Evolutionary conservation across 2,888 invertebrate species (phyloP).

Genomic region (Xylophagus ater): DNA sequence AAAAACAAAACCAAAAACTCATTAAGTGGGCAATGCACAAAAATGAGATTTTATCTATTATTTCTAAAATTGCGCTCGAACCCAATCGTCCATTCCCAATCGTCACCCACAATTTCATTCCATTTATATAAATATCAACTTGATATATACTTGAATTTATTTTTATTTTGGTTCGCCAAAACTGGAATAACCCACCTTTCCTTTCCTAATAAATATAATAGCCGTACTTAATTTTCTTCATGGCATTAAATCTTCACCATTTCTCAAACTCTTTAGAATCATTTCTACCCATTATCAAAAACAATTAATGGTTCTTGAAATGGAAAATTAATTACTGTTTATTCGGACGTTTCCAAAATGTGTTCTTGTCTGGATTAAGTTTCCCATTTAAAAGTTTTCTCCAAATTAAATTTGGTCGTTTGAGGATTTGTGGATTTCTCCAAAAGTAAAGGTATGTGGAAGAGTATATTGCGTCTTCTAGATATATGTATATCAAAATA

Average conservation of each 20-base stretch:
- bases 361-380: conserved; percentile 25
- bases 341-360: conserved; percentile 25
- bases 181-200: background rate
- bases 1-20: too few relatives aligned
- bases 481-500: background rate
- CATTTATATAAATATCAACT: background rate
- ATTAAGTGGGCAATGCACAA: too few relatives aligned
- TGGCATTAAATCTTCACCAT: background rate
- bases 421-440: conserved; percentile 18
- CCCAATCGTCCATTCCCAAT: too few relatives aligned
- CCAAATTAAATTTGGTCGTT: conserved; percentile 25
- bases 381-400: conserved; percentile 26
- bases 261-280: too few relatives aligned
- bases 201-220: background rate
- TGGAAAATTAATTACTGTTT: conserved; percentile 26
- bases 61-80: too few relatives aligned
- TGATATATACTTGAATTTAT: background rate
- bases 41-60: too few relatives aligned
- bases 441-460: background rate
- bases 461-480: background rate
- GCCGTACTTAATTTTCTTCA: background rate
- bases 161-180: background rate
- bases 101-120: background rate
- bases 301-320: conserved; percentile 26
- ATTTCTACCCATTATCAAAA: conserved; percentile 23